A percentile compares a stretch with the other conserved stretches of the same genome.
These are phyloP conservation scores for Campaea margaritaria DNA, from an alignment of 2,888 invertebrate genomes.

Conservation along the genomic window DNA sequence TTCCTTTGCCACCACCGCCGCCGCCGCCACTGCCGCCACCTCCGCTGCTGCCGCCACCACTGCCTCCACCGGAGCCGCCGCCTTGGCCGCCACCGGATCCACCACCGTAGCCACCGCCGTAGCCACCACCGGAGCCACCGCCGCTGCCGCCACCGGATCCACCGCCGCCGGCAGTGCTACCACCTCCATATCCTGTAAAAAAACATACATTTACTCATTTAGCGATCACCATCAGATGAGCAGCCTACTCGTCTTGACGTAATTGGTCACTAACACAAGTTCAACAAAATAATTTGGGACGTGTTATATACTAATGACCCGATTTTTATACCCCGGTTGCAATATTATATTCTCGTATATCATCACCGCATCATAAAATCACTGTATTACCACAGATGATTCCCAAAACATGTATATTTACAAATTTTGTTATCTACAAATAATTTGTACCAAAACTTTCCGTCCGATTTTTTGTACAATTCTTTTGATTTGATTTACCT, in stretches of 20 bases:
- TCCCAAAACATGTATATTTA: no score
- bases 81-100: constrained; percentile 38
- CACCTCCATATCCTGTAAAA: constrained; percentile 45
- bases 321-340: no score
- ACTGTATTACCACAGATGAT: no score
- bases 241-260: no score
- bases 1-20: constrained; percentile 37
- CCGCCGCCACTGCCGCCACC: constrained; percentile 35
- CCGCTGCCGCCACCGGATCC: constrained; percentile 45
- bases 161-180: constrained; percentile 32
- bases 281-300: no score
- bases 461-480: not conserved
- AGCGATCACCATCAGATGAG: no score
- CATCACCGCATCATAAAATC: no score
- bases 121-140: constrained; percentile 40
- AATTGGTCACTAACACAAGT: no score
- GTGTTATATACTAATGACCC: no score
- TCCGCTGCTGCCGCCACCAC: constrained; percentile 40
- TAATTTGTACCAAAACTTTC: no score
- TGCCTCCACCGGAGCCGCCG: constrained; percentile 40
- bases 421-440: no score
- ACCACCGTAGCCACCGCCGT: constrained; percentile 44
- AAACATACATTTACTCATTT: constrained; percentile 5
- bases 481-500: constrained; percentile 47
- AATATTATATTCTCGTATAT: no score